Percentiles rank a stretch among this genome's conserved stretches.
These are phyloP conservation scores for Bombus difficillimus DNA, from an alignment of 1,140 invertebrate genomes.

Conservation along the genomic window DNA sequence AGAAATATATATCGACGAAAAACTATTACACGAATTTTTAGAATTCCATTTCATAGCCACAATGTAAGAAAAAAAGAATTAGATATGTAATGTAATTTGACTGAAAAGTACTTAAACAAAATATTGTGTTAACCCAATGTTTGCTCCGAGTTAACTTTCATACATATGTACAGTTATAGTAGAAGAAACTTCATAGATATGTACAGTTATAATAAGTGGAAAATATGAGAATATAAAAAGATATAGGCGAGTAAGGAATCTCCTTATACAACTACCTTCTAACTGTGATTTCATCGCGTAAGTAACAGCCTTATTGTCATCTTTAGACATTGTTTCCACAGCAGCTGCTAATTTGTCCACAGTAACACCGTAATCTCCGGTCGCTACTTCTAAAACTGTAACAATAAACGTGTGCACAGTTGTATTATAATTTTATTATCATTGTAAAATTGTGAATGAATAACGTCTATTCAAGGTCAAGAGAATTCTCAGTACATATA, in stretches of 20 bases:
- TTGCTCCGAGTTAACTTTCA: neutral
- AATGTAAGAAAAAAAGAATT: neutral
- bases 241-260: neutral
- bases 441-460: too few relatives aligned
- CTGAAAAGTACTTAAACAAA: neutral
- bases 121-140: neutral
- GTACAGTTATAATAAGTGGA: neutral
- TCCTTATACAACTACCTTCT: slow-evolving; percentile 2
- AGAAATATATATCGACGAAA: neutral
- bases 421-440: neutral
- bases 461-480: neutral
- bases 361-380: slow-evolving; percentile 87
- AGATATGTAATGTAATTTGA: neutral
- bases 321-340: slow-evolving; percentile 82
- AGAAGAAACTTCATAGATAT: neutral
- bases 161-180: neutral
- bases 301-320: slow-evolving; percentile 69
- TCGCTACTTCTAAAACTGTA: slow-evolving; percentile 91
- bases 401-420: slow-evolving; percentile 51
- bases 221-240: neutral
- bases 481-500: too few relatives aligned
- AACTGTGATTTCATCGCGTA: neutral
- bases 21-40: too few relatives aligned
- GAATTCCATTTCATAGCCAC: neutral
- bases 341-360: slow-evolving; percentile 85